A percentile compares a stretch with the other conserved stretches of the same genome.
phyloP scores from a whole-genome alignment of 2,888 invertebrate species.

The Gari tellinella region DNA sequence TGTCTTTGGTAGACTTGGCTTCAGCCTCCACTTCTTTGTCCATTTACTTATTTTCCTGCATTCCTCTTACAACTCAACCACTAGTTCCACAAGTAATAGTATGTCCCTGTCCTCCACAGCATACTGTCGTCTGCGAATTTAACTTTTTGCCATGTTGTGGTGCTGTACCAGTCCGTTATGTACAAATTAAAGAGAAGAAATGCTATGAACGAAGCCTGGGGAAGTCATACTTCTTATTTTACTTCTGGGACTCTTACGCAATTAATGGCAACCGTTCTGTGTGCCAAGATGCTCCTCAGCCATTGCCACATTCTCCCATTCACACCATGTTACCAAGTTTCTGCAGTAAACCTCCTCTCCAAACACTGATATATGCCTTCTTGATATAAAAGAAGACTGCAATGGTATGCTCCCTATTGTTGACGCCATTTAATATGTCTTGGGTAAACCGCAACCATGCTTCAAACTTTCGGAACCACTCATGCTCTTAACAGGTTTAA shows the following conservation, averaged over 20 bases:
- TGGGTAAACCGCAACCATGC: background rate
- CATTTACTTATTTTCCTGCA: background rate
- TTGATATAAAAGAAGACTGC: no score
- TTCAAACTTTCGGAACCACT: no score
- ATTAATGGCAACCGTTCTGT: slow-evolving; percentile 2
- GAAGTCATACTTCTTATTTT: background rate
- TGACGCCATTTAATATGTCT: background rate
- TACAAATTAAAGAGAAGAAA: background rate
- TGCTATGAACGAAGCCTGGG: slow-evolving; percentile 5
- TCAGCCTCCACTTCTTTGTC: slow-evolving; percentile 11
- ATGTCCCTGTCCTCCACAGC: slow-evolving; percentile 8
- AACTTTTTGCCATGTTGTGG: background rate
- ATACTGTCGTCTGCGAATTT: slow-evolving; percentile 20
- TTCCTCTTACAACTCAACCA: no score
- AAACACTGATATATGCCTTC: slow-evolving; percentile 21
- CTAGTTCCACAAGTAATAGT: no score
- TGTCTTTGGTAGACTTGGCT: slow-evolving; percentile 7
- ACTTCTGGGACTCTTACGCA: background rate
- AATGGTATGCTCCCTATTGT: background rate
- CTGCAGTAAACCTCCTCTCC: slow-evolving; percentile 3
- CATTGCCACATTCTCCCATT: background rate
- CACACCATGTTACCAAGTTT: background rate
- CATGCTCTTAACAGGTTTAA: slow-evolving; percentile 8
- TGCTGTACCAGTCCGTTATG: background rate
- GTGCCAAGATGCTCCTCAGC: background rate